Conservation (phyloP, 2,888 invertebrate species). For the Melanchra persicariae region DNA sequence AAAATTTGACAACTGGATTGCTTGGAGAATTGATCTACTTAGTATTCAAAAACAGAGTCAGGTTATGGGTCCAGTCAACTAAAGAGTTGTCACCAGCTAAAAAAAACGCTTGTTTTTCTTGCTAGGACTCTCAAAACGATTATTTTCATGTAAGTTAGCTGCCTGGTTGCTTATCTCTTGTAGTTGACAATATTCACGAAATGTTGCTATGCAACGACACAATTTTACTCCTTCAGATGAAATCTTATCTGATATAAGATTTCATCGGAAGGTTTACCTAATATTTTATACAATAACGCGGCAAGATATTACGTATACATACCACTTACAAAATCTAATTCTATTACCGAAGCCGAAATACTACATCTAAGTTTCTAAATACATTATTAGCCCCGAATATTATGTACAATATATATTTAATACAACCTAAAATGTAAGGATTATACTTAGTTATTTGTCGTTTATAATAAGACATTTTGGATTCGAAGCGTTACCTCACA, state of each 20-base stretch:
- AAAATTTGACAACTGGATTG: background rate
- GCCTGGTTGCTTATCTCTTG: background rate
- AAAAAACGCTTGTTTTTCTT: background rate
- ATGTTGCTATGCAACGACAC: conserved; percentile 3
- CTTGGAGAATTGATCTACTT: background rate
- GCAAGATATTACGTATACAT: conserved; percentile 44
- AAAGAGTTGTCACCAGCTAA: background rate
- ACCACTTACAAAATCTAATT: conserved; percentile 17
- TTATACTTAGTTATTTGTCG: conserved; percentile 74
- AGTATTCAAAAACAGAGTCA: background rate
- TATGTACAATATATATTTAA: conserved; percentile 42
- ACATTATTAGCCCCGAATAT: conserved; percentile 41
- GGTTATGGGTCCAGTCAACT: background rate
- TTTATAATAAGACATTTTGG: conserved; percentile 69
- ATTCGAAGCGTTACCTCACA: conserved; percentile 38
- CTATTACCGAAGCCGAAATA: conserved; percentile 23
- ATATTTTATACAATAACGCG: conserved; percentile 21
- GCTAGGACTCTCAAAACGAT: background rate
- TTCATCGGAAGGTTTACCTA: no score
- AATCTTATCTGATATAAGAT: no score
- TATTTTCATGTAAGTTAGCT: background rate
- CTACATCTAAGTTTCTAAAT: conserved; percentile 43
- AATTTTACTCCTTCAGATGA: no score
- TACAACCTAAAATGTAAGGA: conserved; percentile 52
- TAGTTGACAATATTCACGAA: background rate